Evolutionary conservation across 2,888 invertebrate species (phyloP).

Genomic region (Andrena flavipes): DNA sequence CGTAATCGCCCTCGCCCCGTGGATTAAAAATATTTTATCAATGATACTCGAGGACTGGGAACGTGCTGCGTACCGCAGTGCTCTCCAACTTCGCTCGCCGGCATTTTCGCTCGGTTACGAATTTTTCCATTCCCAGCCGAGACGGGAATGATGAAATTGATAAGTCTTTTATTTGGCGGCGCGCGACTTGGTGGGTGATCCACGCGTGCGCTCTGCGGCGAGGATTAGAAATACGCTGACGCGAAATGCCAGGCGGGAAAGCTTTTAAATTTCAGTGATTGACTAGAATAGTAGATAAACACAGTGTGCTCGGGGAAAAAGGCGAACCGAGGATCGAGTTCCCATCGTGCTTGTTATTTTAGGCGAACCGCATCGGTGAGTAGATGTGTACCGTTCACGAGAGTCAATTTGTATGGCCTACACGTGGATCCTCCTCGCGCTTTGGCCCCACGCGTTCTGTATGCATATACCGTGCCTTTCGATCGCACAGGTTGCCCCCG

Average conservation of each 20-base stretch:
- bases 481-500: background rate
- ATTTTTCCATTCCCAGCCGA: background rate
- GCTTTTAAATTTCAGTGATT: background rate
- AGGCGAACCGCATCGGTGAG: conserved; percentile 24
- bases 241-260: background rate
- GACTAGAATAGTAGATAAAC: conserved; percentile 17
- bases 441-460: background rate
- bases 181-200: background rate
- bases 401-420: conserved; percentile 8
- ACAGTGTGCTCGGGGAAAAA: background rate
- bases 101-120: background rate
- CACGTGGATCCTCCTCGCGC: background rate
- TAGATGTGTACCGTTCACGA: conserved; percentile 9
- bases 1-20: conserved; percentile 21
- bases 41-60: conserved; percentile 14
- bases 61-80: background rate
- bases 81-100: background rate
- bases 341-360: conserved; percentile 39
- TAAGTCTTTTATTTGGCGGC: too few relatives aligned
- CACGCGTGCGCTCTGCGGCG: background rate
- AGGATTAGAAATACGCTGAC: too few relatives aligned
- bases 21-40: conserved; percentile 52
- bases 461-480: background rate
- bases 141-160: background rate
- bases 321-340: conserved; percentile 32